Percentiles rank a stretch among this genome's conserved stretches.
phyloP scores from a whole-genome alignment of 2,113 vertebrate species.

The Clarias gariepinus region DNA sequence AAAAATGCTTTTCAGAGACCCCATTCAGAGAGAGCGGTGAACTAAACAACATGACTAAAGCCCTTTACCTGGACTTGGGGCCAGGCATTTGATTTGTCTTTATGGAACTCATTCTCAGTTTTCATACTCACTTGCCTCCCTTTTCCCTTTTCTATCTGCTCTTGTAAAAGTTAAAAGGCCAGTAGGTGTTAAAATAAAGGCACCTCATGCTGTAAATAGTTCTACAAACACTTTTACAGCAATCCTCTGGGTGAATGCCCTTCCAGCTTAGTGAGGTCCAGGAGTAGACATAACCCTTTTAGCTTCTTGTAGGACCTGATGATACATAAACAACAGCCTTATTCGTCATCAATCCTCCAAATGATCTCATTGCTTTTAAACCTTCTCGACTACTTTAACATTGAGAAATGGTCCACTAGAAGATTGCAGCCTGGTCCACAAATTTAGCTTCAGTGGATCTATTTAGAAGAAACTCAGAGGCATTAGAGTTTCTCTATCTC shows the following conservation, averaged over 20 bases:
- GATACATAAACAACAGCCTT: not conserved
- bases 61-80: slow-evolving; percentile 35
- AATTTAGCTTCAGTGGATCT: not conserved
- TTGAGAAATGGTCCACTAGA: not conserved
- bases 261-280: not conserved
- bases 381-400: not conserved
- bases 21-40: slow-evolving; percentile 43
- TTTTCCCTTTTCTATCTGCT: slow-evolving; percentile 1
- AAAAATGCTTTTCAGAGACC: slow-evolving; percentile 33
- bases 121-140: not conserved
- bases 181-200: slow-evolving; percentile 10
- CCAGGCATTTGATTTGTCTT: slow-evolving; percentile 39
- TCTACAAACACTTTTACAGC: not conserved
- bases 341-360: not conserved
- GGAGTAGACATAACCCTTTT: not conserved
- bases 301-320: not conserved
- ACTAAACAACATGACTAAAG: slow-evolving; percentile 49
- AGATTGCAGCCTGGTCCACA: not conserved
- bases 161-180: slow-evolving; percentile 8
- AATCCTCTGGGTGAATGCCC: not conserved
- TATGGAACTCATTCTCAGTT: slow-evolving; percentile 3
- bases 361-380: not conserved
- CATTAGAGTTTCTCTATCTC: not conserved
- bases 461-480: not conserved
- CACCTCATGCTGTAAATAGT: not conserved